A percentile compares a stretch with the other conserved stretches of the same genome.
phyloP scores from a whole-genome alignment of 2,888 invertebrate species.

The Brenthis ino region DNA sequence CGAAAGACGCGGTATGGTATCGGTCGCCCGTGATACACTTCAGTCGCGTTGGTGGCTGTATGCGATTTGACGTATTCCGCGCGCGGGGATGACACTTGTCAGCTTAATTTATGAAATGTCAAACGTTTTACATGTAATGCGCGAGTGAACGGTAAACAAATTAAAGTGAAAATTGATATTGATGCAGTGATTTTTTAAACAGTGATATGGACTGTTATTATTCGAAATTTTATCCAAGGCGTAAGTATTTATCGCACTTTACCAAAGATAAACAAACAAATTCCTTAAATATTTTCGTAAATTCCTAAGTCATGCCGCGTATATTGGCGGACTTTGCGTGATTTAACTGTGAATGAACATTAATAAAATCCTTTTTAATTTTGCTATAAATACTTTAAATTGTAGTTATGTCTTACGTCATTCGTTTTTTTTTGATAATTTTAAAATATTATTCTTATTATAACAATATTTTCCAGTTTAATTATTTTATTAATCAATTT shows the following conservation, averaged over 20 bases:
- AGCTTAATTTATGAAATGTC: slow-evolving; percentile 80
- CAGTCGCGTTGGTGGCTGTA: slow-evolving; percentile 83
- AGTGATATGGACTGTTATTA: slow-evolving; percentile 82
- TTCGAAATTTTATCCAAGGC: slow-evolving; percentile 80
- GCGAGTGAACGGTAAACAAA: slow-evolving; percentile 79
- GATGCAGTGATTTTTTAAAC: slow-evolving; percentile 68
- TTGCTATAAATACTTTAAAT: not conserved
- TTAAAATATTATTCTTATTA: too few relatives aligned
- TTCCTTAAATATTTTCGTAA: slow-evolving; percentile 66
- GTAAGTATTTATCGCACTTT: slow-evolving; percentile 74
- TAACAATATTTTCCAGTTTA: too few relatives aligned
- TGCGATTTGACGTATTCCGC: slow-evolving; percentile 83
- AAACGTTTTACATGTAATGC: slow-evolving; percentile 74
- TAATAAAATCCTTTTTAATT: not conserved
- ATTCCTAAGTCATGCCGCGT: slow-evolving; percentile 51
- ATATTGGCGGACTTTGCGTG: slow-evolving; percentile 20
- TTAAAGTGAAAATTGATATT: slow-evolving; percentile 71
- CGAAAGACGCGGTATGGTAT: slow-evolving; percentile 83
- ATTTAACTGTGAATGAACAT: not conserved
- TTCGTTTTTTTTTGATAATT: too few relatives aligned
- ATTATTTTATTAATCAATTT: too few relatives aligned
- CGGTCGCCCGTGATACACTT: slow-evolving; percentile 82
- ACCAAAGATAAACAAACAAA: slow-evolving; percentile 75
- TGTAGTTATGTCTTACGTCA: too few relatives aligned
- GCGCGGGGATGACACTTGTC: slow-evolving; percentile 81